These are phyloP conservation scores for Trissonchulus latispiculum DNA, from an alignment of 2,888 invertebrate genomes.

Conservation along the genomic window DNA sequence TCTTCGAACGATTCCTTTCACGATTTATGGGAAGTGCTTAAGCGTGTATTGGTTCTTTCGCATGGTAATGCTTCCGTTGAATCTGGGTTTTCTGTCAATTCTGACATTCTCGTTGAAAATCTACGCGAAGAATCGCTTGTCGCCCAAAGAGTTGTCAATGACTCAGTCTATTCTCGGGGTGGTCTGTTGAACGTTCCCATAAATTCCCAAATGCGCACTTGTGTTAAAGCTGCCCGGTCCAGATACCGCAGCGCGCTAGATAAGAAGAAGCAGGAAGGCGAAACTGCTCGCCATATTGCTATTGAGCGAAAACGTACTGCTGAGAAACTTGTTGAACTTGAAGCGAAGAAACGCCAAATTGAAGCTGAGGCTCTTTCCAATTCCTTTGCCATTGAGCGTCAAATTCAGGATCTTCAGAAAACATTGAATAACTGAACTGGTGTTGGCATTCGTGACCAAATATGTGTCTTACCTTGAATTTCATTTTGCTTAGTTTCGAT, in stretches of 20 bases:
- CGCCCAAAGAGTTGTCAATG: conserved; percentile 24
- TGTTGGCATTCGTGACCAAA: no score
- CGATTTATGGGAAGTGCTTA: neutral
- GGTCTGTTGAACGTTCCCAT: neutral
- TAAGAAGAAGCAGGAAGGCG: neutral
- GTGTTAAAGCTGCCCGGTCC: neutral
- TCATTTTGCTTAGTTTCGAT: no score
- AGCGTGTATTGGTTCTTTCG: conserved; percentile 28
- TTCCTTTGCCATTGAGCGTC: no score
- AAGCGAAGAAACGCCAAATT: conserved; percentile 1
- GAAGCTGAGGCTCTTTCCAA: no score
- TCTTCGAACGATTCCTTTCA: neutral
- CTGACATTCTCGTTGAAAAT: conserved; percentile 28
- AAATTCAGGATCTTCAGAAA: no score
- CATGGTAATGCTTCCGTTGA: conserved; percentile 33
- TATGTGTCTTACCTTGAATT: no score
- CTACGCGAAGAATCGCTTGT: conserved; percentile 26
- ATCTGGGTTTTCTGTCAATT: conserved; percentile 33
- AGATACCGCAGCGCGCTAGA: neutral
- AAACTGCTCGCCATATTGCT: neutral
- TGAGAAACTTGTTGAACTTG: conserved; percentile 2
- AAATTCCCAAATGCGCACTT: neutral
- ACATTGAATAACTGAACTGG: no score
- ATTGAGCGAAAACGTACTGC: neutral
- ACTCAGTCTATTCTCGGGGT: neutral